A percentile compares a stretch with the other conserved stretches of the same genome.
phyloP scores from a whole-genome alignment of 2,888 invertebrate species.

The Orchesellides sinensis region DNA sequence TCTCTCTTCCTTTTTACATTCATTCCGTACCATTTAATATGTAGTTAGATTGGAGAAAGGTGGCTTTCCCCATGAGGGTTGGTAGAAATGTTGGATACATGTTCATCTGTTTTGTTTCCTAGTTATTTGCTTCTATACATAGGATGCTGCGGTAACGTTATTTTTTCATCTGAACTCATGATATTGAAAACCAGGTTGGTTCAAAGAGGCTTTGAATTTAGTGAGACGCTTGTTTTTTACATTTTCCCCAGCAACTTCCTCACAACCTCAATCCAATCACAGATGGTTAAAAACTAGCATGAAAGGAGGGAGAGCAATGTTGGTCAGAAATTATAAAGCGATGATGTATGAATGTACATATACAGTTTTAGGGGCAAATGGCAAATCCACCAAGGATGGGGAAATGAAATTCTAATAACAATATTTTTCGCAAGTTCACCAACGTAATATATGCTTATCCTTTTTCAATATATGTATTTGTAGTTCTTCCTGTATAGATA shows the following conservation, averaged over 20 bases:
- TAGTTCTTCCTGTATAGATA: neutral
- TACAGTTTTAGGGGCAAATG: neutral
- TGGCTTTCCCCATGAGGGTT: conserved; percentile 25
- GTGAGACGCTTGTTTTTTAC: conserved; percentile 16
- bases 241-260: neutral
- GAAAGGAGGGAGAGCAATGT: neutral
- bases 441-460: neutral
- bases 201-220: neutral
- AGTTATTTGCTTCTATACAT: neutral
- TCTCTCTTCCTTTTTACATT: neutral
- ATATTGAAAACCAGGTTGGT: conserved; percentile 23
- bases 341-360: neutral
- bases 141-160: conserved; percentile 11
- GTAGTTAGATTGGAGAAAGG: conserved; percentile 20
- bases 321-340: neutral
- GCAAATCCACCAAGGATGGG: no score
- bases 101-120: neutral
- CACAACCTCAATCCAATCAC: conserved; percentile 30
- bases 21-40: neutral
- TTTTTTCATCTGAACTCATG: neutral
- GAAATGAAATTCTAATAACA: conserved; percentile 8
- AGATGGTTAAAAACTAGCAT: neutral
- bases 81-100: neutral
- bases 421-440: conserved; percentile 4
- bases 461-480: no score